A percentile compares a stretch with the other conserved stretches of the same genome.
phyloP scores from a whole-genome alignment of 2,888 invertebrate genomes.

The Caenorhabditis sp. region DNA sequence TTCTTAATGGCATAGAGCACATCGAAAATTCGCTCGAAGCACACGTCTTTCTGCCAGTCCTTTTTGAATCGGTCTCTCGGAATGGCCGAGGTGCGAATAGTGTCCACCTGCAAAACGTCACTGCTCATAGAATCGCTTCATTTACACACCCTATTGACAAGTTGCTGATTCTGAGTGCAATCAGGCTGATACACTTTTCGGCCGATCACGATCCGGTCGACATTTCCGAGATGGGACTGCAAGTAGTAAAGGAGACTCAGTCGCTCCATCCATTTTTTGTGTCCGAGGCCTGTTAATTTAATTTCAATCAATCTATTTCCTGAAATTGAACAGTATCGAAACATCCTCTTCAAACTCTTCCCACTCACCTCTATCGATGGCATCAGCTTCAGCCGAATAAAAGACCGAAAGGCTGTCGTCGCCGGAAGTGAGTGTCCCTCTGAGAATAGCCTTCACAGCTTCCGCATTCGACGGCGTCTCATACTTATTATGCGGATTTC shows the following conservation, averaged over 20 bases:
- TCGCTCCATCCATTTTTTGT: neutral
- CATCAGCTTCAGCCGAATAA: slow-evolving; percentile 21
- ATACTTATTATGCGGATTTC: neutral
- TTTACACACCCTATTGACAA: too few relatives aligned
- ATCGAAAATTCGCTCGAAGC: too few relatives aligned
- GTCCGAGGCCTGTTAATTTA: neutral
- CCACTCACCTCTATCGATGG: neutral
- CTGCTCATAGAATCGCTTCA: too few relatives aligned
- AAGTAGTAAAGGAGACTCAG: neutral
- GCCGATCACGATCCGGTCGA: neutral
- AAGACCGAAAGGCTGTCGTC: slow-evolving; percentile 3
- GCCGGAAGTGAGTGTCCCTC: neutral
- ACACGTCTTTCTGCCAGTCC: neutral
- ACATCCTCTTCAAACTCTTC: too few relatives aligned
- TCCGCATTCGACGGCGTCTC: slow-evolving; percentile 1
- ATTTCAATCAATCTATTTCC: slow-evolving; percentile 3
- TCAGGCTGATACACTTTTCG: neutral
- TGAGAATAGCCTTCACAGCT: neutral
- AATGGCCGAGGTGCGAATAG: too few relatives aligned
- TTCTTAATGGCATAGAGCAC: too few relatives aligned
- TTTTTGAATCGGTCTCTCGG: too few relatives aligned
- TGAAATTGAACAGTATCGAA: too few relatives aligned
- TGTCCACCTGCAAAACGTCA: too few relatives aligned
- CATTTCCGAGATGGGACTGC: slow-evolving; percentile 1
- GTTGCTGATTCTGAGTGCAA: too few relatives aligned